Evolutionary conservation across 2,888 invertebrate species (phyloP), one percentile per base, ranked within the genome.

Genomic region (Plagiodera versicolora): DNA sequence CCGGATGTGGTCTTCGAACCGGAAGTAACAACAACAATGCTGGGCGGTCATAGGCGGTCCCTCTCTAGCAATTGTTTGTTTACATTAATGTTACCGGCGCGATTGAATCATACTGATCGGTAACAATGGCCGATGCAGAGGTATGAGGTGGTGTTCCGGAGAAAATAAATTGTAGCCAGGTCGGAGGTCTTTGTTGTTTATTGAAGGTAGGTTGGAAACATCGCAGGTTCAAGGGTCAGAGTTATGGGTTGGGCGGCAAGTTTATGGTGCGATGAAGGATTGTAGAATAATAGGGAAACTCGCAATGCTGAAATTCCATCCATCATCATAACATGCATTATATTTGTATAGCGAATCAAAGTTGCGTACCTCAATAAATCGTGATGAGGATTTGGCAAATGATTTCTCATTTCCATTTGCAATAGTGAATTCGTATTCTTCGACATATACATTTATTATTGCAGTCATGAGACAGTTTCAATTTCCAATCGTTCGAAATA

Each of bases 21-120:
- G 63, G 63, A 63, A 63, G 63, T 59, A 56, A 55, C 56, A 24
- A 59, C 62, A 62, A 63, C 59, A 53, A 47, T 44, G 52, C 28
- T 59, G 59, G 63, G 63, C 59, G 63, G 59, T 63, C 63, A 59
- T 59, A 56, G 63, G 63, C 59, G 63, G 56, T 39, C 56, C 53
- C 45, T 56, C 56, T 56, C 17, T 30, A 39, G 28, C 62, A 51
- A 52, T 55, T 50, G 62, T 62, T 63, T 63, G 63, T 63, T 63
- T 63, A 63, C 59, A 50, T 63, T 56, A 46, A 51, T 53, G 54
- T 63, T 56, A 56, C 59, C 52, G 39, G 17, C 56, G 44, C 30
- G 57, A 53, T 53, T 53, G 52, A 45, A 57, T 59, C 55, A 50
- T 48, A 59, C 20, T 46, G 46, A 56, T 58, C 53, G n/a, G 53